Percentiles rank a stretch among this genome's conserved stretches.
Evolutionary conservation across 2,113 vertebrate species (phyloP).

Genomic region (Amblyornis subalaris): DNA sequence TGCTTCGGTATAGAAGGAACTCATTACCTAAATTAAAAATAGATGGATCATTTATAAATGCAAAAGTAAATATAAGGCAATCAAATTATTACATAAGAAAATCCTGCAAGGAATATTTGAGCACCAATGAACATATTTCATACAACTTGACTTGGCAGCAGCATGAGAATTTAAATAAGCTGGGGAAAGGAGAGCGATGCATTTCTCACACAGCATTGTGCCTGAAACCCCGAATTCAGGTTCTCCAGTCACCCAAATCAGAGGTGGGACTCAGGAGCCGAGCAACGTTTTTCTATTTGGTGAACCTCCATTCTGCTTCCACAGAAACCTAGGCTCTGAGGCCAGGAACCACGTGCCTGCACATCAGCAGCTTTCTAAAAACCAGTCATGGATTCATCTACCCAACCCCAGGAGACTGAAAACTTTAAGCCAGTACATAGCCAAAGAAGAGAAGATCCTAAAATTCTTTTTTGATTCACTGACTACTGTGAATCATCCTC

Average conservation of each 20-base stretch:
- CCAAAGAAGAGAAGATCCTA: background rate
- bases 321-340: background rate
- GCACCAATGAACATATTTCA: background rate
- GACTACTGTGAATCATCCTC: background rate
- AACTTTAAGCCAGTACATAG: background rate
- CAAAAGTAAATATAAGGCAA: constrained; percentile 21
- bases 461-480: background rate
- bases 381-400: background rate
- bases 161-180: background rate
- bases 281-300: background rate
- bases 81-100: constrained; percentile 6
- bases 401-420: background rate
- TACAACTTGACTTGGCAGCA: background rate
- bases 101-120: background rate
- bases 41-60: constrained; percentile 12
- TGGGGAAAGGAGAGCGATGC: background rate
- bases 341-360: background rate
- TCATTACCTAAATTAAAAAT: constrained; percentile 20
- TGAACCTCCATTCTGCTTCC: background rate
- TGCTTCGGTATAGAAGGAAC: background rate
- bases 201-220: background rate
- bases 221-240: rapidly evolving
- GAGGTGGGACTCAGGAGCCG: background rate
- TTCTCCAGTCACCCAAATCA: background rate
- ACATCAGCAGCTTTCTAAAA: background rate